phyloP scores from a whole-genome alignment of 1,140 invertebrate species.

The Pachyrhynchus sulphureomaculatus region DNA sequence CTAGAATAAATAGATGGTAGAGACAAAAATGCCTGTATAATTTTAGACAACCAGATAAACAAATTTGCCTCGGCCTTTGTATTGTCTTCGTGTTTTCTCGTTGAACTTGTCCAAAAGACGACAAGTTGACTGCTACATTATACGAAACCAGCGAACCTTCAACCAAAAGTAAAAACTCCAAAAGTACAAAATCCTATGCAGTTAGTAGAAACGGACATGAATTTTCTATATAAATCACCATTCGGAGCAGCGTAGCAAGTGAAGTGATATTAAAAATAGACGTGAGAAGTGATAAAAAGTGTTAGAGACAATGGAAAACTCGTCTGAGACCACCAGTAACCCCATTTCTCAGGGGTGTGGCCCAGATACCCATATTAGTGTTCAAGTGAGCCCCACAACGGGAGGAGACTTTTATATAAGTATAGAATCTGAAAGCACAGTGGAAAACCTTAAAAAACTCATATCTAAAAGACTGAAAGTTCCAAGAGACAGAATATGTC shows the following conservation, averaged over 20 bases:
- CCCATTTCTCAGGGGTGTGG: constrained; percentile 62
- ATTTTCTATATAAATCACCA: background rate
- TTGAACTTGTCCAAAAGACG: background rate
- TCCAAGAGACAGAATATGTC: constrained; percentile 86
- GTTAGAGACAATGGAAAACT: constrained; percentile 47
- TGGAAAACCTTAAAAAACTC: constrained; percentile 86
- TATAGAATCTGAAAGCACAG: constrained; percentile 74
- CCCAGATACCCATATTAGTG: constrained; percentile 69
- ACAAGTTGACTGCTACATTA: background rate
- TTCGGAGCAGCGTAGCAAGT: background rate
- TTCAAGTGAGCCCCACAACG: constrained; percentile 85
- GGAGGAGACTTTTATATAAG: constrained; percentile 85
- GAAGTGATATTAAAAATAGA: constrained; percentile 10
- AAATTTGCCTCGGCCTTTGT: background rate
- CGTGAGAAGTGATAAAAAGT: background rate
- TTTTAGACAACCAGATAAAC: constrained; percentile 6
- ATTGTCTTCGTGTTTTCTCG: background rate
- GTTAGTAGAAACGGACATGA: background rate
- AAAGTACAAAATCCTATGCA: constrained; percentile 11
- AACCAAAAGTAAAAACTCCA: constrained; percentile 8
- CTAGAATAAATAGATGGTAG: no score
- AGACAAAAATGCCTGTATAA: no score
- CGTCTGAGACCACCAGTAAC: constrained; percentile 47
- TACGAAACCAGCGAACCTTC: constrained; percentile 1
- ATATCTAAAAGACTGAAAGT: constrained; percentile 91